Evolutionary conservation across 2,113 vertebrate species (phyloP).

Genomic region (Gallinago media): DNA sequence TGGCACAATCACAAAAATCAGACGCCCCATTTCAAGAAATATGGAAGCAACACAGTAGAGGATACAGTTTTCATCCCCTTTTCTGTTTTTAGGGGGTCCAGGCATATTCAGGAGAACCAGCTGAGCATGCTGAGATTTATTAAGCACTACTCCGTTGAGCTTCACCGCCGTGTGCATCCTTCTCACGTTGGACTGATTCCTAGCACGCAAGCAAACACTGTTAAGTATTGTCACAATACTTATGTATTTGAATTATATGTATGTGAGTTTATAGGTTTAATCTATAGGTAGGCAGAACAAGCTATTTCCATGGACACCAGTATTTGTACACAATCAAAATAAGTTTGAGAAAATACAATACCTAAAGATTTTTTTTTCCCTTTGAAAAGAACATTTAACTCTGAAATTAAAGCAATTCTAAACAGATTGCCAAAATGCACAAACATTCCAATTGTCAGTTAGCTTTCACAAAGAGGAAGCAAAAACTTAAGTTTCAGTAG

Average conservation of each 20-base stretch:
- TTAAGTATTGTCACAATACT: background rate
- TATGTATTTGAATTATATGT: background rate
- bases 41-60: slow-evolving; percentile 37
- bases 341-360: background rate
- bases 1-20: background rate
- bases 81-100: slow-evolving; percentile 88
- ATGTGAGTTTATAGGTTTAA: background rate
- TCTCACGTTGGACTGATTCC: slow-evolving; percentile 95
- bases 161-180: slow-evolving; percentile 97
- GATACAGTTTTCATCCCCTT: slow-evolving; percentile 99
- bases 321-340: background rate
- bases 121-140: slow-evolving; percentile 91
- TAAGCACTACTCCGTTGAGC: slow-evolving; percentile 91
- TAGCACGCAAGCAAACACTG: slow-evolving; percentile 42
- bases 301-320: background rate
- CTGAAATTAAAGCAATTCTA: background rate
- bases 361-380: background rate
- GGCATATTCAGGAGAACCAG: slow-evolving; percentile 98
- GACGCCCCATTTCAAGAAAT: background rate
- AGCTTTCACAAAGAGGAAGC: background rate
- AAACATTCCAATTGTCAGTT: background rate
- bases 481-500: background rate
- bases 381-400: background rate
- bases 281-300: background rate
- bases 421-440: background rate